Base-by-base conservation (phyloP, 2,797 vertebrate species). In the Eidolon dupreanum region DNA sequence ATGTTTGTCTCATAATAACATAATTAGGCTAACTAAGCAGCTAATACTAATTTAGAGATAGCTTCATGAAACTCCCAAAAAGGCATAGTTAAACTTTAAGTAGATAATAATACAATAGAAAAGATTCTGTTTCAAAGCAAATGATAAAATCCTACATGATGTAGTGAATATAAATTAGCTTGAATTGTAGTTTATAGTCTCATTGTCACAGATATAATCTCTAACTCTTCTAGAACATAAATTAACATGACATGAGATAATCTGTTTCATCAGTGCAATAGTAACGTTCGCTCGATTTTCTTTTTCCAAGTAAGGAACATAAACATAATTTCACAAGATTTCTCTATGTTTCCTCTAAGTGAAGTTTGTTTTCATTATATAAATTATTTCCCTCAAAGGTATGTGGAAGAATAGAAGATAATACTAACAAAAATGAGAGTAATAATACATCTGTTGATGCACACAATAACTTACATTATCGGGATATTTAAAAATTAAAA, bases 141-240 rank as follows among this genome's bases (percentile, higher is more conserved):
- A 61, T 92, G 31, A 73, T 88, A 93, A 91, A 92, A 65, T 82
- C 28, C 84, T 70, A 63, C 11, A 51, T 75, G 88, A 90, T 84
- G 46, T 79, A 93, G 49, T 89, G 65, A 92, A 81, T 95, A 63
- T 81, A 95, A 96, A 91, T 96, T 96, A 96, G 28, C 28, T 49
- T 88, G 90, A 86, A 89, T 95, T 93, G 17, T 85, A 90, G n/a
- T 53, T 92, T 92, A 85, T 96, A 88, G 7, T 94, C 84, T 97
- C 22, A 79, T 84, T 94, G 96, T 96, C 66, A 93, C 83, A 94
- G 92, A 65, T 53, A 83, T 28, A 43, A 28, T 70, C 36, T 90
- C 20, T 36, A 68, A 63, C 24, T 71, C 6, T 38, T 22, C 49
- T 59, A 74, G 6, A 85, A 78, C 13, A 33, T 83, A 92, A 82